Evolutionary conservation across 2,797 vertebrate species (phyloP).

Genomic region (Liasis olivaceus): DNA sequence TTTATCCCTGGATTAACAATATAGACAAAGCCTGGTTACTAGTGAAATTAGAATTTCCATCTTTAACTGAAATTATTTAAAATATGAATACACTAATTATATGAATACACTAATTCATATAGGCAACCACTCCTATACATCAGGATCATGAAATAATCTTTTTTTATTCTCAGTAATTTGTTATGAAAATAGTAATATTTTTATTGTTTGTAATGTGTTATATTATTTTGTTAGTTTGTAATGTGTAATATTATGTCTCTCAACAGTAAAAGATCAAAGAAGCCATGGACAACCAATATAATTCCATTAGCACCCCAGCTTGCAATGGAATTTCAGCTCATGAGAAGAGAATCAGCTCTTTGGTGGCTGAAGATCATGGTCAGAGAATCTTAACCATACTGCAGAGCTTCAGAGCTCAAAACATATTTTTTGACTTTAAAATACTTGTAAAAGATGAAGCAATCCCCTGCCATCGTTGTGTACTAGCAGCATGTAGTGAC

Average conservation of each 20-base stretch:
- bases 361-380: constrained; percentile 87
- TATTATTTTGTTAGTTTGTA: constrained; percentile 17
- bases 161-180: neutral
- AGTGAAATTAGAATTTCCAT: neutral
- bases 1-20: neutral
- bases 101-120: neutral
- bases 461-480: constrained; percentile 94
- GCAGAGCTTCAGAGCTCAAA: constrained; percentile 87
- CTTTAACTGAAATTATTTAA: neutral
- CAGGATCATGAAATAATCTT: neutral
- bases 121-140: neutral
- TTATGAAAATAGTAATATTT: neutral
- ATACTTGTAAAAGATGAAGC: constrained; percentile 85
- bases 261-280: constrained; percentile 67
- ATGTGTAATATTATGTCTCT: constrained; percentile 53
- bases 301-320: constrained; percentile 67
- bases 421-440: constrained; percentile 91
- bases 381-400: constrained; percentile 87
- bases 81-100: neutral
- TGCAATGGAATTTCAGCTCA: constrained; percentile 77
- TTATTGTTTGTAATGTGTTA: constrained; percentile 40
- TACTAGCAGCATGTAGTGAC: constrained; percentile 94
- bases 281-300: constrained; percentile 74
- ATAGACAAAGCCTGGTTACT: neutral
- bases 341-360: constrained; percentile 78